These are phyloP conservation scores for Carcinoscorpius rotundicauda DNA, from an alignment of 1,140 invertebrate genomes.

Conservation along the genomic window DNA sequence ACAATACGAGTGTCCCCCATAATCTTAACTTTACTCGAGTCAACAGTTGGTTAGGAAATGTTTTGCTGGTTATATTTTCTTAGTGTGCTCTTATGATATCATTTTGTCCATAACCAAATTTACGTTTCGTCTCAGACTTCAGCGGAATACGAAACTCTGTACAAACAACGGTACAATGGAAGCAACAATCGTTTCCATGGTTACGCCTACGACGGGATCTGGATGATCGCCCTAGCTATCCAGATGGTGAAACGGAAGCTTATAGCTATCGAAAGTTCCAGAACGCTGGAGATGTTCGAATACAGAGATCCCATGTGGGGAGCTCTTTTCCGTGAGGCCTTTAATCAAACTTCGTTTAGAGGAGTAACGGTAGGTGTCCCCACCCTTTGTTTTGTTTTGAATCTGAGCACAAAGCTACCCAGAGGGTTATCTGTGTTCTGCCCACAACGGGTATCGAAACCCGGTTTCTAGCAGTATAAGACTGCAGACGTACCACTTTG, in stretches of 20 bases:
- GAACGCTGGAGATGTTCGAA: constrained; percentile 52
- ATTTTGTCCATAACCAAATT: background rate
- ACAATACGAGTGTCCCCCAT: no score
- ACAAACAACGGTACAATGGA: constrained; percentile 57
- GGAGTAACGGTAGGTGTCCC: constrained; percentile 67
- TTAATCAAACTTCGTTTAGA: constrained; percentile 81
- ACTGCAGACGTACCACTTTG: no score
- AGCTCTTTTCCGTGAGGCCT: constrained; percentile 65
- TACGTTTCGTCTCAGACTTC: constrained; percentile 53
- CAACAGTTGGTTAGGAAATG: no score
- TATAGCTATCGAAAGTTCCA: constrained; percentile 18
- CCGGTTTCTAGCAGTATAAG: background rate
- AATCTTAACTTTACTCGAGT: no score
- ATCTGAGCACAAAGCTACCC: no score
- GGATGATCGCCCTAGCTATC: constrained; percentile 86
- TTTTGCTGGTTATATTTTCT: no score
- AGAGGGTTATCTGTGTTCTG: background rate
- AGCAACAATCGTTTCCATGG: constrained; percentile 92
- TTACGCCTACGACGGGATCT: constrained; percentile 94
- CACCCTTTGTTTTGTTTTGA: background rate
- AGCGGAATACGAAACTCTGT: constrained; percentile 70
- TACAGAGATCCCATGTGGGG: constrained; percentile 82
- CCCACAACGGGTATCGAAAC: background rate
- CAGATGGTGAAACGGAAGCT: constrained; percentile 65
- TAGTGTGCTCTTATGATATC: no score